A percentile compares a stretch with the other conserved stretches of the same genome.
These are phyloP conservation scores for Xenus cinereus DNA, from an alignment of 2,113 vertebrate genomes.

Conservation along the genomic window DNA sequence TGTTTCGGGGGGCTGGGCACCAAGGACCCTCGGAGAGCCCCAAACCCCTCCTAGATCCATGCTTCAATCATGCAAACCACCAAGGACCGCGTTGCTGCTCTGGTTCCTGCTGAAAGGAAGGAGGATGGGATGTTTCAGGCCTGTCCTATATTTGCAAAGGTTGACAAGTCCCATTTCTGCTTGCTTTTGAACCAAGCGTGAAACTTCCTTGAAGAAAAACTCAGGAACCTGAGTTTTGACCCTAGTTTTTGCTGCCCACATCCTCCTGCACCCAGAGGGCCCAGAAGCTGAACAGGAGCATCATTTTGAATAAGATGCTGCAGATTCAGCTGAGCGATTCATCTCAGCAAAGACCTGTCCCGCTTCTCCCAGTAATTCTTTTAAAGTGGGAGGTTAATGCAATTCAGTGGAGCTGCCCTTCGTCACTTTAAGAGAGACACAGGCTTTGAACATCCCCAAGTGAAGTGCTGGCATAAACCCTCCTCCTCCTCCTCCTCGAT, in stretches of 20 bases:
- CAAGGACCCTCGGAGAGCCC: not conserved
- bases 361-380: not conserved
- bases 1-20: not conserved
- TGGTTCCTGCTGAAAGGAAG: not conserved
- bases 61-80: not conserved
- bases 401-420: not conserved
- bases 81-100: not conserved
- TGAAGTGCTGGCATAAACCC: not conserved
- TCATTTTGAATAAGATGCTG: not conserved
- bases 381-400: not conserved
- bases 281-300: not conserved
- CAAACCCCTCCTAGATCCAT: not conserved
- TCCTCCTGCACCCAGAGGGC: not conserved
- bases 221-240: not conserved
- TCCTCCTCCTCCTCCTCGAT: constrained; percentile 54
- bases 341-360: not conserved
- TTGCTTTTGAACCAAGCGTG: not conserved
- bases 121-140: not conserved
- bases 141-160: not conserved
- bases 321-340: not conserved
- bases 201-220: not conserved
- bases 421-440: not conserved
- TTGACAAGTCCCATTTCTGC: not conserved
- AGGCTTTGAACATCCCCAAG: not conserved
- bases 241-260: accelerated